Evolutionary conservation across 2,113 vertebrate genomes (phyloP).

Genomic region (Chaetops frenatus): DNA sequence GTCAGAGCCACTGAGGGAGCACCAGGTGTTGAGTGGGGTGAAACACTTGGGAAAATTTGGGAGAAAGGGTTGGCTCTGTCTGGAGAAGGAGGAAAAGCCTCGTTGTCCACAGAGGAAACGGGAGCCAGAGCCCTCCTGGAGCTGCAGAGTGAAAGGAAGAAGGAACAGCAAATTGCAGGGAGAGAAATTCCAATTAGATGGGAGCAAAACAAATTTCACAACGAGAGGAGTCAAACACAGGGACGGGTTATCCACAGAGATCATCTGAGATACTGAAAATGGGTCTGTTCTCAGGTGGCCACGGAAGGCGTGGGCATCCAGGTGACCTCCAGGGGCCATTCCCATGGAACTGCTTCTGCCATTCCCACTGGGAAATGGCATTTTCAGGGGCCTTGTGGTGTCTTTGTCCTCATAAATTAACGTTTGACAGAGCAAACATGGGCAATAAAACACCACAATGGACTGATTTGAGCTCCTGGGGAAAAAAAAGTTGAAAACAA

Average conservation of each 20-base stretch:
- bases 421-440: not conserved
- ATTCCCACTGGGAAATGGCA: not conserved
- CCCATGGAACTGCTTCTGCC: not conserved
- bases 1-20: not conserved
- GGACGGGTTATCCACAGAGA: not conserved
- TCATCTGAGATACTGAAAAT: not conserved
- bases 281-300: not conserved
- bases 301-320: not conserved
- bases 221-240: not conserved
- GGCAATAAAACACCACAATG: not conserved
- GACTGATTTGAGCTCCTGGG: not conserved
- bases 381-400: not conserved
- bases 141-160: not conserved
- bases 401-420: not conserved
- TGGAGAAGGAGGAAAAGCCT: not conserved
- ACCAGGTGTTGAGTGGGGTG: not conserved
- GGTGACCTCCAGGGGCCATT: not conserved
- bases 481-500: not conserved
- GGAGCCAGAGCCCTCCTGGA: not conserved
- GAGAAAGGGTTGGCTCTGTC: not conserved
- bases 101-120: not conserved
- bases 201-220: slow-evolving; percentile 26
- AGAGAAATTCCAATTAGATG: not conserved
- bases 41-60: not conserved
- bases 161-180: not conserved